Conservation (phyloP, 2,888 invertebrate genomes). For the Lasius platythorax region DNA sequence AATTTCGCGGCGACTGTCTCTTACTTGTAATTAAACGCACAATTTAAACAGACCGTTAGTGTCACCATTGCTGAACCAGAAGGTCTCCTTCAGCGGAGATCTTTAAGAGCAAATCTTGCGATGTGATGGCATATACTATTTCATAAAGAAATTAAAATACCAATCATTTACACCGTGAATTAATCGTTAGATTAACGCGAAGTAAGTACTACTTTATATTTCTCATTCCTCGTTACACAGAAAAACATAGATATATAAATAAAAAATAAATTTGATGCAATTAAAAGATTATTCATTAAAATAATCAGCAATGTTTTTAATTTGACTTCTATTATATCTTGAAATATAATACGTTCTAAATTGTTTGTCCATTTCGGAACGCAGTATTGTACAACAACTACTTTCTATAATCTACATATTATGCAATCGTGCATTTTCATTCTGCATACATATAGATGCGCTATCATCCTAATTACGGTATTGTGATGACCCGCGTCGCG, state of each 20-base stretch:
- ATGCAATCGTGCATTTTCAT: conserved; percentile 51
- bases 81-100: conserved; percentile 63
- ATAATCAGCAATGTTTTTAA: background rate
- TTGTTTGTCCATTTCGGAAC: background rate
- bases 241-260: background rate
- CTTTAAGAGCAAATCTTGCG: conserved; percentile 37
- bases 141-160: background rate
- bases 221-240: background rate
- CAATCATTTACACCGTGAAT: background rate
- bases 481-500: conserved; percentile 71
- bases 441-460: conserved; percentile 69
- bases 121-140: background rate
- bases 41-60: conserved; percentile 84
- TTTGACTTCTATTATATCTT: background rate
- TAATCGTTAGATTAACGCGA: background rate
- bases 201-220: background rate
- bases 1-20: conserved; percentile 83
- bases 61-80: conserved; percentile 80
- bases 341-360: background rate
- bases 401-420: conserved; percentile 32
- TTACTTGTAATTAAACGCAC: conserved; percentile 85
- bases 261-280: background rate
- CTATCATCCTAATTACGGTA: conserved; percentile 71
- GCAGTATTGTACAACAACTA: background rate
- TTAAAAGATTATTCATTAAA: background rate